A percentile compares a stretch with the other conserved stretches of the same genome.
Conservation (phyloP, 2,113 vertebrate species). For the Trichechus manatus region DNA sequence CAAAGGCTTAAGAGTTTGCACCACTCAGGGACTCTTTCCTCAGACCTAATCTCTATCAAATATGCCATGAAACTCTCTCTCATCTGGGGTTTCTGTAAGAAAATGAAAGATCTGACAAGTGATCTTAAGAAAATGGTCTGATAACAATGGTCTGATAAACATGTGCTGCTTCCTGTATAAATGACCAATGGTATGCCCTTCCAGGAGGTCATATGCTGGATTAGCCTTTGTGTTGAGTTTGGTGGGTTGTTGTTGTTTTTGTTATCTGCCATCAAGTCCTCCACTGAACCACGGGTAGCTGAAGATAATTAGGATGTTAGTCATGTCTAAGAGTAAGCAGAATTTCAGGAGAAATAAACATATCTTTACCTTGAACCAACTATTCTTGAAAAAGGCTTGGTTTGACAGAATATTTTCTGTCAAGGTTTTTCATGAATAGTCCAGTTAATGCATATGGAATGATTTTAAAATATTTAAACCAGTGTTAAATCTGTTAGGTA, state of each 20-base stretch:
- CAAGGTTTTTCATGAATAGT: neutral
- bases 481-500: neutral
- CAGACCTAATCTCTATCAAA: neutral
- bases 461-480: conserved; percentile 41
- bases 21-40: neutral
- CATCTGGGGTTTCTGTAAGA: neutral
- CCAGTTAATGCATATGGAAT: neutral
- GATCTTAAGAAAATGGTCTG: neutral
- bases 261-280: neutral
- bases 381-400: neutral
- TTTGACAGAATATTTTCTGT: conserved; percentile 28
- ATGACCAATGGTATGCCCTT: neutral
- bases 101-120: neutral
- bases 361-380: neutral
- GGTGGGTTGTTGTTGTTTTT: neutral
- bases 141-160: neutral
- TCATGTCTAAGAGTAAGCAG: neutral
- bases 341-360: neutral
- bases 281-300: neutral
- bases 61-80: neutral
- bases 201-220: neutral
- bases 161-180: neutral
- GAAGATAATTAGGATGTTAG: neutral
- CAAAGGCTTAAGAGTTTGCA: neutral
- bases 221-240: neutral